These are phyloP conservation scores for Cydia amplana DNA, from an alignment of 1,140 invertebrate species.

Conservation along the genomic window DNA sequence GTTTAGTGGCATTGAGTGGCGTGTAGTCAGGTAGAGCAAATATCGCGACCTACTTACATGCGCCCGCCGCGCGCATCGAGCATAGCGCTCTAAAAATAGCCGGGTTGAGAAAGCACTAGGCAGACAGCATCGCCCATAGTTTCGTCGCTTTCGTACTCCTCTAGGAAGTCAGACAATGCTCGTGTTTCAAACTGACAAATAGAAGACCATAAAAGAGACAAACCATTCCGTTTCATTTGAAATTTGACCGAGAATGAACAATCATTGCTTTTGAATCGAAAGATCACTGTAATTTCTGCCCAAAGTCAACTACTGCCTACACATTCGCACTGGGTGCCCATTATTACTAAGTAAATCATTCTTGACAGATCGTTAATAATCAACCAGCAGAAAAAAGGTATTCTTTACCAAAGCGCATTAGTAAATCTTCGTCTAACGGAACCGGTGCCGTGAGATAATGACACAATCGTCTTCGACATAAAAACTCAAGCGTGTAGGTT, in stretches of 20 bases:
- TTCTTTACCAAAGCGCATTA: constrained; percentile 4
- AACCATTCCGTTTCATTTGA: too few relatives aligned
- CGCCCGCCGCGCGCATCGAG: constrained; percentile 43
- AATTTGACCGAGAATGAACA: too few relatives aligned
- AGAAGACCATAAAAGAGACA: neutral
- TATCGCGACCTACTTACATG: constrained; percentile 65
- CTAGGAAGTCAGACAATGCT: constrained; percentile 22
- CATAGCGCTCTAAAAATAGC: constrained; percentile 61
- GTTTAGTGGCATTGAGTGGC: constrained; percentile 44
- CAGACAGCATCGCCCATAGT: constrained; percentile 37
- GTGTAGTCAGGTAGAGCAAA: constrained; percentile 50
- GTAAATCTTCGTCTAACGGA: constrained; percentile 18
- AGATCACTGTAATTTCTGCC: neutral
- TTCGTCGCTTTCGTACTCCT: constrained; percentile 13
- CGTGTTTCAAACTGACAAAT: neutral
- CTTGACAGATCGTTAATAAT: neutral
- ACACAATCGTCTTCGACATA: constrained; percentile 5
- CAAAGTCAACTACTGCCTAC: neutral
- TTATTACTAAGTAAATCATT: neutral
- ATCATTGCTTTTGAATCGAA: neutral
- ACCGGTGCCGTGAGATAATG: constrained; percentile 24
- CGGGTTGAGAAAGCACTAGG: constrained; percentile 59
- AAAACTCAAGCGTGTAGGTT: constrained; percentile 11
- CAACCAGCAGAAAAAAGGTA: neutral
- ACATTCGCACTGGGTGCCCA: neutral